Evolutionary conservation across 2,888 invertebrate genomes (phyloP), one percentile per base, ranked within the genome.

Genomic region (Meliscaeva auricollis): DNA sequence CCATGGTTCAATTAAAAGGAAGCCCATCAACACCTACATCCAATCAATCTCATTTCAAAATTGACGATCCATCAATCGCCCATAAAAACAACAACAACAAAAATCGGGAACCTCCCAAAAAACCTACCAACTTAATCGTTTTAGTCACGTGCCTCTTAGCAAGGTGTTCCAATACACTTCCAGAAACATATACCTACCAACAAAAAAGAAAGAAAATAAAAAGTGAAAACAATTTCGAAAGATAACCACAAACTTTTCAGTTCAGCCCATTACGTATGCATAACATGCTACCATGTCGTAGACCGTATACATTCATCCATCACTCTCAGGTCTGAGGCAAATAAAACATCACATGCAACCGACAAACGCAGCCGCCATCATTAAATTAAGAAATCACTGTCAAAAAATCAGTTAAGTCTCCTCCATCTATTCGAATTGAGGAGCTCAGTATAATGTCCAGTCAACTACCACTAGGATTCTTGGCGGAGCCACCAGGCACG

Each of bases 321-420:
- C 77, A 79, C 48, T 75, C 82, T 44, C 68, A 35, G 41, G 20
- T 76, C 56, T 17, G 30, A 56, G 11, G 13, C 13, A 2, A 41
- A 8, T 2, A 44, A 7, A 74, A 58, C 80, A n/a, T n/a, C n/a
- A 77, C 80, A 77, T 77, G 70, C 76, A 83, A 73, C 77, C 15
- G 46, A 64, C 17, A 46, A 32, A 26, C 35, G 56, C 56, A 13
- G 30, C 83, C 85, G 84, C 87, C 88, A 87, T 87, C 87, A 88
- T 89, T 88, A 89, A 89, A 89, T 90, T 89, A 89, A 90, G 89
- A 89, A 88, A 89, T 90, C 89, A 89, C 88, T 89, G 89, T 89
- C 89, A 88, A 89, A 89, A 89, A 89, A 89, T 89, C 90, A 89
- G 89, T 89, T 89, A 88, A 88, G 87, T 81, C 84, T 73, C 32